phyloP scores from a whole-genome alignment of 1,140 invertebrate species.

The Zeugodacus cucurbitae region DNA sequence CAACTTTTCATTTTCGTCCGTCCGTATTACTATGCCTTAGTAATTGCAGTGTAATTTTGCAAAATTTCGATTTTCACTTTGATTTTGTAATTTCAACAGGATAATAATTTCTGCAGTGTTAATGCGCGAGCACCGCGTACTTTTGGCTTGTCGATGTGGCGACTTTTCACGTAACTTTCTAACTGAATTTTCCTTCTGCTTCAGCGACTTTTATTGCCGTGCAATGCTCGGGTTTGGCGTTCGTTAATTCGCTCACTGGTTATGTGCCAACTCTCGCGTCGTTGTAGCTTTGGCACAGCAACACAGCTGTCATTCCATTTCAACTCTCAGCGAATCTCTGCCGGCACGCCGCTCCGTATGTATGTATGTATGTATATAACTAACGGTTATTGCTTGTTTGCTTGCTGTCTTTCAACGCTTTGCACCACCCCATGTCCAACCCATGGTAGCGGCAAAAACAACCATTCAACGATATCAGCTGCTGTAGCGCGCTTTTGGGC shows the following conservation, averaged over 20 bases:
- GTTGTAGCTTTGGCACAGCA: background rate
- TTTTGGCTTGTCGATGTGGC: background rate
- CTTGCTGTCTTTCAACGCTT: background rate
- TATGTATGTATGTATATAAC: background rate
- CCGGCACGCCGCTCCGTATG: background rate
- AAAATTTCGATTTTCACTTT: background rate
- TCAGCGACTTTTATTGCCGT: background rate
- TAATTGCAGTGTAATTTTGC: background rate
- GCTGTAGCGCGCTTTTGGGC: background rate
- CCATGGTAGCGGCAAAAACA: background rate
- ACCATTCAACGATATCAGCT: constrained; percentile 14
- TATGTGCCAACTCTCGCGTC: background rate
- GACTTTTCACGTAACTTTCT: constrained; percentile 42
- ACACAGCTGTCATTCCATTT: constrained; percentile 13
- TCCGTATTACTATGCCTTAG: background rate
- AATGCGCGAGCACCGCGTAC: background rate
- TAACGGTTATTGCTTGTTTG: background rate
- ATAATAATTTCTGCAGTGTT: constrained; percentile 16
- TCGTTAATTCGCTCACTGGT: background rate
- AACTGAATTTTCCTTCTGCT: constrained; percentile 42
- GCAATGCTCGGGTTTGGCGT: background rate
- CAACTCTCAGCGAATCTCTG: background rate
- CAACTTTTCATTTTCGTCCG: background rate
- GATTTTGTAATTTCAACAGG: background rate
- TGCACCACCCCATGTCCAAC: background rate